A percentile compares a stretch with the other conserved stretches of the same genome.
phyloP scores from a whole-genome alignment of 2,888 invertebrate genomes.

The Timema podura region DNA sequence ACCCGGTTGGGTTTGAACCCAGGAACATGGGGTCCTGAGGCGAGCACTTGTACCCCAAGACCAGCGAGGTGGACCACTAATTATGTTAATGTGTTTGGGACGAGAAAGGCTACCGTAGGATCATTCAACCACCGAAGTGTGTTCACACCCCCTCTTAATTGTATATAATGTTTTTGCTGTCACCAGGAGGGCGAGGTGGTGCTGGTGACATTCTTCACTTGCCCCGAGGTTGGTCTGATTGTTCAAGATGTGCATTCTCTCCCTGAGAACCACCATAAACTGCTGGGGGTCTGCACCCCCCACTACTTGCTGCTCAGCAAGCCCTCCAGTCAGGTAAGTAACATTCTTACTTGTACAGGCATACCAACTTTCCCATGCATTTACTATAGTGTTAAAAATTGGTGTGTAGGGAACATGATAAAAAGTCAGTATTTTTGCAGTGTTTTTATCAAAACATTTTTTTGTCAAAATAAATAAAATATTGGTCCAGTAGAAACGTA shows the following conservation, averaged over 20 bases:
- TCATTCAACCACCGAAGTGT: background rate
- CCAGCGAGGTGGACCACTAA: no score
- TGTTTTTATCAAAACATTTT: no score
- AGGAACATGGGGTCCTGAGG: no score
- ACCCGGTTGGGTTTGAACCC: no score
- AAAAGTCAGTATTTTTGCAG: no score
- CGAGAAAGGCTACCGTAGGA: background rate
- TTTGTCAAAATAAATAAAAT: no score
- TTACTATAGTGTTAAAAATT: background rate
- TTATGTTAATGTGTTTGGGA: no score
- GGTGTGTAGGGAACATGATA: no score
- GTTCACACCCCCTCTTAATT: background rate
- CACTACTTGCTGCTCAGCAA: constrained; percentile 38
- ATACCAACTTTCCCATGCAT: constrained; percentile 15
- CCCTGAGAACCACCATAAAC: constrained; percentile 38
- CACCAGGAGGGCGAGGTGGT: constrained; percentile 43
- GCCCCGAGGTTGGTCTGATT: constrained; percentile 54
- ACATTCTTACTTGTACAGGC: background rate
- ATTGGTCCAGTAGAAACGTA: no score
- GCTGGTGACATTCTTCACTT: constrained; percentile 61
- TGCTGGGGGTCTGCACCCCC: constrained; percentile 38
- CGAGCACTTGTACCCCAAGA: no score
- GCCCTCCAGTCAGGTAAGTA: constrained; percentile 28
- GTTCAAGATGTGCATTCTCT: constrained; percentile 62
- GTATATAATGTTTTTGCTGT: background rate